phyloP scores from a whole-genome alignment of 2,888 invertebrate genomes.

The Icerya purchasi region DNA sequence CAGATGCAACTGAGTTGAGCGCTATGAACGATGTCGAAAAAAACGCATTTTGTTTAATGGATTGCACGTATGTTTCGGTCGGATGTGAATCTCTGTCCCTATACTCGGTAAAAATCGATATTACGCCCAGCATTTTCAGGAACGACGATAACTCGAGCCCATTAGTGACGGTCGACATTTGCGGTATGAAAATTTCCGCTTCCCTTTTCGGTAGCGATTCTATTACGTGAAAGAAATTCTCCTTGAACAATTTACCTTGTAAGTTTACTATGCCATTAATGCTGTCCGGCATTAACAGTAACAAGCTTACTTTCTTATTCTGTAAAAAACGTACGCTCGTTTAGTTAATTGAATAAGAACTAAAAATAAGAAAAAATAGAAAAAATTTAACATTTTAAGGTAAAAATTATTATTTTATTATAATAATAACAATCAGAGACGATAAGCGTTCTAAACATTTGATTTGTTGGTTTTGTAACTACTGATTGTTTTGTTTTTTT shows the following conservation, averaged over 20 bases:
- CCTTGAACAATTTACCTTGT: slow-evolving; percentile 12
- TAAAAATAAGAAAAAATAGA: no score
- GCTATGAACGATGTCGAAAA: slow-evolving; percentile 23
- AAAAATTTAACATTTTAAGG: neutral
- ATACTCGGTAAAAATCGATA: slow-evolving; percentile 17
- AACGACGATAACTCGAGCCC: slow-evolving; percentile 21
- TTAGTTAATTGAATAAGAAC: neutral
- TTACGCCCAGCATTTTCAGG: slow-evolving; percentile 20
- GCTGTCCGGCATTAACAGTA: slow-evolving; percentile 21
- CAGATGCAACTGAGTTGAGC: slow-evolving; percentile 22
- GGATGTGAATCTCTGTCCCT: slow-evolving; percentile 4
- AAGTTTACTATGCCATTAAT: slow-evolving; percentile 9
- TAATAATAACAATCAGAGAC: neutral
- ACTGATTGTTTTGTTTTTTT: no score
- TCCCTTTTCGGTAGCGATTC: slow-evolving; percentile 19
- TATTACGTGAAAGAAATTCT: slow-evolving; percentile 18
- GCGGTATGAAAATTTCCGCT: slow-evolving; percentile 22
- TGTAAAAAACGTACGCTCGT: no score
- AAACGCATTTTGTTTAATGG: slow-evolving; percentile 22
- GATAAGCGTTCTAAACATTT: neutral
- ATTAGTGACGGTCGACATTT: slow-evolving; percentile 21
- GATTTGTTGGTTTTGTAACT: no score
- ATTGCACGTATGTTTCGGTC: slow-evolving; percentile 17
- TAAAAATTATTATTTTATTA: no score
- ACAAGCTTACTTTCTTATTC: slow-evolving; percentile 19